Evolutionary conservation across 2,888 invertebrate genomes (phyloP), one percentile per base, ranked within the genome.

Genomic region (Aphodius granarius): DNA sequence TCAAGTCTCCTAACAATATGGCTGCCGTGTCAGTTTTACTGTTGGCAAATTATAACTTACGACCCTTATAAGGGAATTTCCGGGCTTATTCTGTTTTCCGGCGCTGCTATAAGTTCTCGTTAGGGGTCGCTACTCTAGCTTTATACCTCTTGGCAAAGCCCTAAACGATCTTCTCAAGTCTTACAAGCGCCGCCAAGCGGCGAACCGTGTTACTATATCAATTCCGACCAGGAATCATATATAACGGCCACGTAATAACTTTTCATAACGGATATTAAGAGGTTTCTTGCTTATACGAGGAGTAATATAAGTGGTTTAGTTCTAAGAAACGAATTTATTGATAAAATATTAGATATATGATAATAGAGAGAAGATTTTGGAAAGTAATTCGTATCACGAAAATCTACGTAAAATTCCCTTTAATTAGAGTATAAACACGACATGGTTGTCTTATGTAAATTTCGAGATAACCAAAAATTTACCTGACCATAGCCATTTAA

Each of bases 41-140:
- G 86, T 82, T 82, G 75, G 82, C 80, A 85, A 85, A 86, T 86
- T 86, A 85, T 85, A 86, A 86, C 84, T 86, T 85, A 86, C 84
- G 84, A 81, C 83, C 81, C 83, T 84, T 83, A 83, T 84, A 84
- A 84, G 84, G 84, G 84, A 85, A 84, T 85, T 84, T 83, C 82
- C 76, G 81, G 81, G 81, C 82, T 79, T 84, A 83, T 83, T 81
- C 80, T 80, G 78, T 72, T 72, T 62, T 72, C 79, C 75, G 73
- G 63, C 76, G 78, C 64, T 71, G 72, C 77, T 79, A 80, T 80
- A 77, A 78, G 75, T 80, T 80, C 79, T 80, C 77, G 79, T 80
- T 80, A 80, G 75, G 13, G 72, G 72, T 77, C 78, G 72, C 43
- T 72, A 62, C 72, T 18, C 9, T 19, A 65, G 17, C 66, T 65